Evolutionary conservation across 2,113 vertebrate species (phyloP).

Genomic region (Rhagologus leucostigma): DNA sequence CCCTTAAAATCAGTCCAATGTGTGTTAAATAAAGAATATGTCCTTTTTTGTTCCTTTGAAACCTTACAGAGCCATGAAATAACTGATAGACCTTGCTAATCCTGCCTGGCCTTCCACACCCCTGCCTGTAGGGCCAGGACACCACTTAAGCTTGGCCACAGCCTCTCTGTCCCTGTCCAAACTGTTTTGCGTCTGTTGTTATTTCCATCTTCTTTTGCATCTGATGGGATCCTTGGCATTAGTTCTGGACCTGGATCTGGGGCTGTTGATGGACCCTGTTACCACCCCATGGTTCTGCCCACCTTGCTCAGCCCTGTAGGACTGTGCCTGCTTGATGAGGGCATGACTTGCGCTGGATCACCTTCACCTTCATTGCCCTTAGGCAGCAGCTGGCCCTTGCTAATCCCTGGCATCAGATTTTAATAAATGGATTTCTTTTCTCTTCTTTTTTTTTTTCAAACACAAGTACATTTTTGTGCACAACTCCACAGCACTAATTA

Average conservation of each 20-base stretch:
- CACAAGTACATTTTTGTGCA: background rate
- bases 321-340: fast-evolving
- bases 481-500: background rate
- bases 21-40: background rate
- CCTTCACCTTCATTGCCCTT: background rate
- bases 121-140: background rate
- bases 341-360: background rate
- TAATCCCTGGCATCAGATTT: background rate
- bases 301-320: background rate
- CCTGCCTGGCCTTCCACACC: background rate
- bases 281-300: background rate
- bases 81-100: background rate
- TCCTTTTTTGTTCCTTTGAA: background rate
- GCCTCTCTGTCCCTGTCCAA: background rate
- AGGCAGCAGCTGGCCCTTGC: background rate
- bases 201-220: background rate
- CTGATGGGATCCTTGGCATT: background rate
- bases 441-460: background rate
- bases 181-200: background rate
- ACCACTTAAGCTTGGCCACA: background rate
- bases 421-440: background rate
- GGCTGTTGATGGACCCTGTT: background rate
- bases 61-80: background rate
- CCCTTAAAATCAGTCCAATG: background rate
- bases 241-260: background rate